Base-by-base conservation (phyloP, 2,888 invertebrate species). In the Branchellion lobata region DNA sequence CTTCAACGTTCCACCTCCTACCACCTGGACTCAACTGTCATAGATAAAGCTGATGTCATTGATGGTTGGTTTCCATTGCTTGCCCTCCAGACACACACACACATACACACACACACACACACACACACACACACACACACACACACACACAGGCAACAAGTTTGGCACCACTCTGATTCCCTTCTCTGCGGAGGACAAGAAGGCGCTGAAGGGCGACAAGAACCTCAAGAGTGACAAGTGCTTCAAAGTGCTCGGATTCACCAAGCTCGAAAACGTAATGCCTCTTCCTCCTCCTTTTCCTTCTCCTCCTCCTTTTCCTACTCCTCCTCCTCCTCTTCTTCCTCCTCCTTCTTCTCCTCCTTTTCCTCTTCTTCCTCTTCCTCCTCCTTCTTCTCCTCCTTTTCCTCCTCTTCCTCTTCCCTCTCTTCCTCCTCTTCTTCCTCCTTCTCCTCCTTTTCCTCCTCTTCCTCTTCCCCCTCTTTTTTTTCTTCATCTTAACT, bases 241-340 rank as follows among this genome's bases (percentile, higher is more conserved):
- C 80, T 87, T 93, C 73, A 90, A 90, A 78, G 89, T 92, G 11
- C 89, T 92, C 80, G 92, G 92, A 1, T 92, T 93, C 84, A 91
- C 92, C 2, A 85, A 86, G 74, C 81, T 84, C 36, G 85, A 87
- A 81, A 85, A 87, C 84, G 87, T 88, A 81, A 84, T n/a, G n/a
- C n/a, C n/a, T n/a, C n/a, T n/a, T 85, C 83, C 21, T 47, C 18
- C 11, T 47, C 18, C 18, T 47, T 18, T 14, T 47, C 47, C 18
- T 14, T 18, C 18, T 8, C 18, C 11, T 47, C 18, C 18, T 47
- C 18, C 11, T 47, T 47, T 8, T 47, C 18, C 18, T 47, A 18
- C n/a, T n/a, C n/a, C n/a, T n/a, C n/a, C n/a, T n/a, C n/a, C n/a
- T n/a, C n/a, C n/a, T n/a, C 18, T 14, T 14, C 18, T 18, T 47